Base-by-base conservation (phyloP, 2,113 vertebrate genomes). In the Sprattus sprattus region DNA sequence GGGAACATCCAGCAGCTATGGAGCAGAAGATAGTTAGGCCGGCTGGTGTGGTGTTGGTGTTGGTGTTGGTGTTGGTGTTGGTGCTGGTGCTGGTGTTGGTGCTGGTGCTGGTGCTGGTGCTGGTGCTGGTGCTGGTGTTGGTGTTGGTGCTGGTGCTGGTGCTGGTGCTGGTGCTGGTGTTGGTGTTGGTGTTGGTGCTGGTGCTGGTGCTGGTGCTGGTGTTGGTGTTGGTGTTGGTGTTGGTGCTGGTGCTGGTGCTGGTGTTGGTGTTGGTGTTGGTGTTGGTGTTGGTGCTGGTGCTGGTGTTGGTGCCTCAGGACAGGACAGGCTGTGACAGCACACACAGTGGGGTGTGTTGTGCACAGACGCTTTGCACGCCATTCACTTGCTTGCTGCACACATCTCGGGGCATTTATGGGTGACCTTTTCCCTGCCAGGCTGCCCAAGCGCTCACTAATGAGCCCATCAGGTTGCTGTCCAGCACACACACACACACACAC, bases 371-470 rank as follows among this genome's bases (percentile, higher is more conserved):
- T 78, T 16, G 71, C 25, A 78, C 71, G 25, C 71, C 28, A 78
- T 78, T 78, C 25, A 32, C 13, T 39, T 2, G 13, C 32, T 15
- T 0, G 28, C 28, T 11, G 28, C 71, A 78, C 71, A 78, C 10
- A 78, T 32, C 13, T 16, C 39, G 71, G 25, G 13, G 28, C 28
- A 4, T 78, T 78, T 78, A 78, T 44, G 71, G 25, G 71, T 32
- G 25, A 78, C 71, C 71, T 44, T 32, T 39, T 78, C 11, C 71
- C 32, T 28, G 32, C 71, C 71, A 78, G 71, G 13, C 25, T 78
- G 28, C 71, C 71, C 71, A 78, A 78, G 39, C 32, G 13, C 71
- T 39, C 71, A 78, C 71, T 78, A 78, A 78, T 78, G 71, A 78
- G 28, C 32, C 28, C 71, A 78, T 78, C 71, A 78, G 71, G 71